Percentiles rank a stretch among this genome's conserved stretches.
Evolutionary conservation across 2,888 invertebrate genomes (phyloP).

Genomic region (Cerceris ruficornis): DNA sequence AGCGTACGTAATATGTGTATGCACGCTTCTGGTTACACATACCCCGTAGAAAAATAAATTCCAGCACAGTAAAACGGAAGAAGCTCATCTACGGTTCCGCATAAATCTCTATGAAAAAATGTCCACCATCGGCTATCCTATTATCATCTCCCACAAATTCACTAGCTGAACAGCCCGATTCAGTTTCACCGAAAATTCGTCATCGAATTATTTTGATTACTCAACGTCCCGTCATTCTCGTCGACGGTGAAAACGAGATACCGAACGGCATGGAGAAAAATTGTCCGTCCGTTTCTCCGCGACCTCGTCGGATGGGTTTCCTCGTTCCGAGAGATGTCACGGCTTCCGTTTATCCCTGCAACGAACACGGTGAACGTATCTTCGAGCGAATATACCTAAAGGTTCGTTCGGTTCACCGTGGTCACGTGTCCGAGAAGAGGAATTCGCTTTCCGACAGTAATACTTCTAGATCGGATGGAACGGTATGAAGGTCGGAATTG

Average conservation of each 20-base stretch:
- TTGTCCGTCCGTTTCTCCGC: constrained; percentile 12
- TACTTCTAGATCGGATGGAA: constrained; percentile 85
- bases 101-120: constrained; percentile 3
- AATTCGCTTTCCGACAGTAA: constrained; percentile 84
- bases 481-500: constrained; percentile 85
- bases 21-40: constrained; percentile 36
- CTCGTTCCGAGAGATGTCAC: constrained; percentile 4
- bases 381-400: constrained; percentile 1
- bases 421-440: constrained; percentile 83
- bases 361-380: not conserved
- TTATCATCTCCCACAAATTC: not conserved
- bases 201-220: constrained; percentile 1
- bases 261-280: not conserved
- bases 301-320: constrained; percentile 53
- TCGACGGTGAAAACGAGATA: not conserved
- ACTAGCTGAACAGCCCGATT: not conserved
- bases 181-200: not conserved
- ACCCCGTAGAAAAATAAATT: constrained; percentile 54
- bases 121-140: not conserved
- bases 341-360: not conserved
- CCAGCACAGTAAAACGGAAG: constrained; percentile 50
- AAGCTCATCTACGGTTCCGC: constrained; percentile 41
- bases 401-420: constrained; percentile 45
- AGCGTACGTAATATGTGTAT: constrained; percentile 50
- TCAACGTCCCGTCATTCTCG: not conserved